Evolutionary conservation across 2,888 invertebrate genomes (phyloP).

Genomic region (Sphecodes monilicornis): DNA sequence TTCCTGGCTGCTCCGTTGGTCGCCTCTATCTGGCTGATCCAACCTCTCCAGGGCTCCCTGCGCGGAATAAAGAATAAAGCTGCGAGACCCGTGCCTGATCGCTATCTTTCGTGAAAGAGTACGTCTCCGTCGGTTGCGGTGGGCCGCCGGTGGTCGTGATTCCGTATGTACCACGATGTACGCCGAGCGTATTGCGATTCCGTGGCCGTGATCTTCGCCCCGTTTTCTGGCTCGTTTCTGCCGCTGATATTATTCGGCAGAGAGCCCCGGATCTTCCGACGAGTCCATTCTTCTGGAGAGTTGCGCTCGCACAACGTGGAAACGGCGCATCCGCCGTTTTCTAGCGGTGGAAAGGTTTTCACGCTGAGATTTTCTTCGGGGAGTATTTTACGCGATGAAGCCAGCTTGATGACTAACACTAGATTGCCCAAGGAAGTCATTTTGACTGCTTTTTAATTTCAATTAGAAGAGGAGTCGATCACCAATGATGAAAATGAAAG

Average conservation of each 20-base stretch:
- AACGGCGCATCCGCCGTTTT: background rate
- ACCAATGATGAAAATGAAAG: too few relatives aligned
- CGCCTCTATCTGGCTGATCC: constrained; percentile 71
- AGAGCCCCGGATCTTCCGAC: background rate
- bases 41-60: constrained; percentile 72
- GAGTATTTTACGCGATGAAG: too few relatives aligned
- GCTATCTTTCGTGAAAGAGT: constrained; percentile 78
- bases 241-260: constrained; percentile 9
- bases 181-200: constrained; percentile 44
- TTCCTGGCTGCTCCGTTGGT: constrained; percentile 41
- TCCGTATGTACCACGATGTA: constrained; percentile 47
- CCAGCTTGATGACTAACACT: too few relatives aligned
- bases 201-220: constrained; percentile 45
- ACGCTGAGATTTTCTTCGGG: too few relatives aligned
- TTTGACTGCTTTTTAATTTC: too few relatives aligned
- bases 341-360: too few relatives aligned
- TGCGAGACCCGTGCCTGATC: constrained; percentile 74
- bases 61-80: constrained; percentile 80
- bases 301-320: background rate
- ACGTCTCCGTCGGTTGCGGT: constrained; percentile 50
- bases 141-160: constrained; percentile 47
- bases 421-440: too few relatives aligned
- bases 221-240: constrained; percentile 43
- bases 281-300: background rate
- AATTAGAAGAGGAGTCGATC: too few relatives aligned